These are phyloP conservation scores for Poeciliopsis turneri DNA, from an alignment of 2,797 vertebrate species.

Conservation along the genomic window DNA sequence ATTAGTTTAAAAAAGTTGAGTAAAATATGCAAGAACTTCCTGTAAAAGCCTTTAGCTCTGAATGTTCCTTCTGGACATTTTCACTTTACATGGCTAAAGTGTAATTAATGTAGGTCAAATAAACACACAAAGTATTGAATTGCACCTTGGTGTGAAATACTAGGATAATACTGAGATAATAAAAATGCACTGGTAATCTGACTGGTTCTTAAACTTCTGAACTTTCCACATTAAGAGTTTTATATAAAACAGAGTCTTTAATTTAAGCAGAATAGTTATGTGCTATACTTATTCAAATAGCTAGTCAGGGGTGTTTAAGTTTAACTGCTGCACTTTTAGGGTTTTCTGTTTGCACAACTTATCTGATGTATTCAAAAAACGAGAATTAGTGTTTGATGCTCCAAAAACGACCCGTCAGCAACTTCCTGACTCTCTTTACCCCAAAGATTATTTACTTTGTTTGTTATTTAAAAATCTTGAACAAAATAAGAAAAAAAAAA, in stretches of 20 bases:
- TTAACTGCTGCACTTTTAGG: background rate
- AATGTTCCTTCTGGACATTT: background rate
- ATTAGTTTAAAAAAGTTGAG: no score
- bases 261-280: background rate
- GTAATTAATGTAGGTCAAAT: background rate
- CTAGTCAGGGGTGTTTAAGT: no score
- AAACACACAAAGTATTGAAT: no score
- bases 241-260: background rate
- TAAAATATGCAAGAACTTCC: background rate
- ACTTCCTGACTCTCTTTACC: background rate
- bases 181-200: background rate
- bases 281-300: background rate
- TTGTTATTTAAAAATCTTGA: background rate
- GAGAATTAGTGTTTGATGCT: background rate
- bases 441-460: background rate
- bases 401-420: background rate
- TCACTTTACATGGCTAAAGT: background rate
- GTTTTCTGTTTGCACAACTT: slow-evolving; percentile 2
- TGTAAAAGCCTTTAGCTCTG: background rate
- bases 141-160: background rate
- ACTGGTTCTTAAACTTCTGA: slow-evolving; percentile 7
- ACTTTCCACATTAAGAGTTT: background rate
- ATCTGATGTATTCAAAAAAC: background rate
- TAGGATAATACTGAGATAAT: background rate
- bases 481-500: background rate